Evolutionary conservation across 2,888 invertebrate species (phyloP).

Genomic region (Panopea generosa): DNA sequence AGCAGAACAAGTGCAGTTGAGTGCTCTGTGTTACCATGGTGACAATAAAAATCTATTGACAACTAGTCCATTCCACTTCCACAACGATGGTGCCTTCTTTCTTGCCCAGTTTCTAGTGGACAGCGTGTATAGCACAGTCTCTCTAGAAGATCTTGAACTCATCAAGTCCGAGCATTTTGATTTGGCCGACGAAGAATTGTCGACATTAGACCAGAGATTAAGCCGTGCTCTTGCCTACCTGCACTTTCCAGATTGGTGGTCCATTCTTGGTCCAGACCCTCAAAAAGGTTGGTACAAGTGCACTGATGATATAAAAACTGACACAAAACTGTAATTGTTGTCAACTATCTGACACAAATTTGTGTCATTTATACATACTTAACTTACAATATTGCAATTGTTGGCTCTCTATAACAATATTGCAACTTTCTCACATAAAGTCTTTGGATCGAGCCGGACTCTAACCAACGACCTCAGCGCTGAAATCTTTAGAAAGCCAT

Average conservation of each 20-base stretch:
- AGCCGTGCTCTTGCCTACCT: conserved; percentile 71
- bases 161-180: conserved; percentile 79
- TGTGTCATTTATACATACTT: too few species aligned
- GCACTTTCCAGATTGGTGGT: conserved; percentile 76
- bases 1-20: conserved; percentile 73
- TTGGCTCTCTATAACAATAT: too few species aligned
- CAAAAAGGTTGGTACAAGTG: conserved; percentile 27
- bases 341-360: too few species aligned
- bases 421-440: too few species aligned
- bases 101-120: conserved; percentile 76
- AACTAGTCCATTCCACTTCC: conserved; percentile 68
- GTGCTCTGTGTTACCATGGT: conserved; percentile 65
- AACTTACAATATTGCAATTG: too few species aligned
- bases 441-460: too few species aligned
- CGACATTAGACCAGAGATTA: conserved; percentile 77
- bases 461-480: too few species aligned
- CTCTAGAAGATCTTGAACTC: conserved; percentile 76
- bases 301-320: too few species aligned
- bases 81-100: conserved; percentile 74
- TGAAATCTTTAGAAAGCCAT: too few species aligned
- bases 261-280: conserved; percentile 72
- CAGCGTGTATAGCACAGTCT: conserved; percentile 75
- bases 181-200: conserved; percentile 76
- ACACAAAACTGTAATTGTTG: too few species aligned
- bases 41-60: conserved; percentile 56